A percentile compares a stretch with the other conserved stretches of the same genome.
phyloP scores from a whole-genome alignment of 2,113 vertebrate species.

The Eptesicus fuscus region DNA sequence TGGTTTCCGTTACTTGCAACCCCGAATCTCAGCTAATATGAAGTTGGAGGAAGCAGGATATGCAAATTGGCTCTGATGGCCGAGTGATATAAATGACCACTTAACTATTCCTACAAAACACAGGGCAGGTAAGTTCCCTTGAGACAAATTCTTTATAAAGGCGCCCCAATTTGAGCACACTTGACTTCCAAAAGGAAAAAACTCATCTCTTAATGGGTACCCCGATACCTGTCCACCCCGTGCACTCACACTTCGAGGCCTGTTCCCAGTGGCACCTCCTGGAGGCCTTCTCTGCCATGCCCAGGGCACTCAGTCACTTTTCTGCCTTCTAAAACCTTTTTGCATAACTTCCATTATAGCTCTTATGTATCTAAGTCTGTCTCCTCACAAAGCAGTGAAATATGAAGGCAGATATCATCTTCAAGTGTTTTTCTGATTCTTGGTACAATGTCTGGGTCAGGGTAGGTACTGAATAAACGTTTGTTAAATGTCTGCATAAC shows the following conservation, averaged over 20 bases:
- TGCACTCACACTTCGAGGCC: neutral
- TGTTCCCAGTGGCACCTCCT: neutral
- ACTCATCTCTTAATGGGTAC: neutral
- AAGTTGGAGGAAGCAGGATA: neutral
- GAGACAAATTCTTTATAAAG: neutral
- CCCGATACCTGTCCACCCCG: neutral
- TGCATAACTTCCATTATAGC: neutral
- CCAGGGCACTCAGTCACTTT: neutral
- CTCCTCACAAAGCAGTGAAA: neutral
- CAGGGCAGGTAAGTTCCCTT: neutral
- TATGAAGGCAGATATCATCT: neutral
- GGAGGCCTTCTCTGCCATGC: neutral
- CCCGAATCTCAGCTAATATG: neutral
- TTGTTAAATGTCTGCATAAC: neutral
- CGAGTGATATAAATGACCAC: neutral
- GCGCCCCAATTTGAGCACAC: neutral
- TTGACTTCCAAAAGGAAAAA: neutral
- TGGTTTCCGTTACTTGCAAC: neutral
- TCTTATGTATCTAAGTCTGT: neutral
- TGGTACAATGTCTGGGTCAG: neutral
- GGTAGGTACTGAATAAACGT: neutral
- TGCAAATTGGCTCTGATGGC: neutral
- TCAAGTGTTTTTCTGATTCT: neutral
- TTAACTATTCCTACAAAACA: neutral
- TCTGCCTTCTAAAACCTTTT: neutral